Base-by-base conservation (phyloP, 2,888 invertebrate species). In the Dioctria linearis region DNA sequence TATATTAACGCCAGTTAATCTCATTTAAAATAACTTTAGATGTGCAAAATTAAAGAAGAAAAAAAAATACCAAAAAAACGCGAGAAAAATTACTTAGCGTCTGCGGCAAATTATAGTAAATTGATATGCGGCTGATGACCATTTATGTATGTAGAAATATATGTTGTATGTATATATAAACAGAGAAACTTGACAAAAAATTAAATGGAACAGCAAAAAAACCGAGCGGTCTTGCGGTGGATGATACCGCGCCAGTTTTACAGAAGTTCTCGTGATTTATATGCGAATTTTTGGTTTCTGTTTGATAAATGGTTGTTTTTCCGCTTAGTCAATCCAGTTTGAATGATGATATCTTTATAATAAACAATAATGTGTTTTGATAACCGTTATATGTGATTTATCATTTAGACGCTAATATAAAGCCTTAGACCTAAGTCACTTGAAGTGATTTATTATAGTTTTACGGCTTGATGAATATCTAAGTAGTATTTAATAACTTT, bases 11-110 rank as follows among this genome's bases (percentile, higher is more conserved):
- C 46, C n/a, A 39, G 54, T 13, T 59, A 57, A 73, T 73, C 59
- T 73, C 6, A 54, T 13, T 59, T 73, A 57, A 59, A 73, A 57
- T 42, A 73, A 42, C 42, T 8, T 42, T 25, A 2, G 25, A 25
- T 25, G 25, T 25, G 25, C 25, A 25, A 37, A 49, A 67, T 51
- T 6, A 67, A 67, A 3, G 5, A 5, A 71, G 54, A 71, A 54
- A 71, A 54, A 13, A 8, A 4, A 51, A 57, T 6, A 11, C 11
- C 43, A 57, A 2, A 73, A 73, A 73, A 73, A 73, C 73, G 73
- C 73, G 73, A 73, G 73, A 73, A 73, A 73, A 73, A 73, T 73
- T 73, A 73, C 73, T 73, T 73, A 73, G 57, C 73, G 42, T 57
- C 57, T 73, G n/a, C 11, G 40, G 73, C 43, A 73, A 73, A 57